phyloP scores from a whole-genome alignment of 2,797 vertebrate genomes.

The Phaenicophaeus curvirostris region DNA sequence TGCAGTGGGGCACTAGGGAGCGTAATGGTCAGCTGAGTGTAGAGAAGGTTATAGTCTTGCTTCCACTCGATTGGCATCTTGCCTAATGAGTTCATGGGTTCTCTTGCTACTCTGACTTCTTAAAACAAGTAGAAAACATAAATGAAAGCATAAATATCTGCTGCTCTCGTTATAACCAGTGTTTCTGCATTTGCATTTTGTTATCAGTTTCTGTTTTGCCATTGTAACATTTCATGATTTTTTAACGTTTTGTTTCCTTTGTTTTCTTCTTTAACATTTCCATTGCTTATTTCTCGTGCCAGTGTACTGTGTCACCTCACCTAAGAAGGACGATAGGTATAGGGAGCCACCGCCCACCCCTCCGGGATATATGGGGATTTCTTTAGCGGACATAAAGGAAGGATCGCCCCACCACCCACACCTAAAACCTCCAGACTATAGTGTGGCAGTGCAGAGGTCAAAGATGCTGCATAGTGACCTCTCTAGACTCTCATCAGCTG shows the following conservation, averaged over 20 bases:
- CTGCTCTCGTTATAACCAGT: constrained; percentile 74
- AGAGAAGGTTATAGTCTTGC: background rate
- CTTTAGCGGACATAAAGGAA: constrained; percentile 89
- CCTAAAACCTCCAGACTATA: constrained; percentile 95
- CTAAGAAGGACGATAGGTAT: constrained; percentile 95
- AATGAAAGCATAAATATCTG: constrained; percentile 52
- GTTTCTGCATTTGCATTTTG: constrained; percentile 77
- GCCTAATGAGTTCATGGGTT: background rate
- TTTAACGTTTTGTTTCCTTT: constrained; percentile 74
- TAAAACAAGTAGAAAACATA: background rate
- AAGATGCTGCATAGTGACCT: constrained; percentile 87
- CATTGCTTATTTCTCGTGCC: constrained; percentile 81
- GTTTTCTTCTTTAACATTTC: constrained; percentile 78
- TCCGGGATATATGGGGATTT: constrained; percentile 95
- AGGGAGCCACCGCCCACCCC: constrained; percentile 95
- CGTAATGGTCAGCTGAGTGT: background rate
- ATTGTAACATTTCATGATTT: constrained; percentile 84
- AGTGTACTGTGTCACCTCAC: constrained; percentile 98
- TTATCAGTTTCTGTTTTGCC: constrained; percentile 76
- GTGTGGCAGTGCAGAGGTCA: constrained; percentile 95
- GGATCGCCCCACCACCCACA: constrained; percentile 84
- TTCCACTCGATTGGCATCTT: background rate
- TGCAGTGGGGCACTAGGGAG: background rate
- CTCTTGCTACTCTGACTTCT: background rate
- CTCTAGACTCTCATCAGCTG: constrained; percentile 74